Conservation (phyloP, 2,113 vertebrate species). For the Copsychus sechellarum region DNA sequence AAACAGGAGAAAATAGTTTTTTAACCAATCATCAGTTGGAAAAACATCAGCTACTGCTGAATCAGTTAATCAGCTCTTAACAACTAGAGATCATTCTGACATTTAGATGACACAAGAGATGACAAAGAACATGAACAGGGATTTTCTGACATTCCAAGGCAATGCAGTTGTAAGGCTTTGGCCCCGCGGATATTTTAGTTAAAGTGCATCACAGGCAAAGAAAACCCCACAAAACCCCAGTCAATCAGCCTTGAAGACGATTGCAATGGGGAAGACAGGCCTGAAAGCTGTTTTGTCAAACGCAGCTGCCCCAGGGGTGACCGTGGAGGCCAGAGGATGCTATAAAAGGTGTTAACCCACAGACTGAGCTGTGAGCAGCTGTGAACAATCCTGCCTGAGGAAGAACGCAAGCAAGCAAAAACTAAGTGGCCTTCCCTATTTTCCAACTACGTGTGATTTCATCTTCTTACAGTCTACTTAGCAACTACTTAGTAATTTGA, state of each 20-base stretch:
- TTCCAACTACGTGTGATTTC: neutral
- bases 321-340: neutral
- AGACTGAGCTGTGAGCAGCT: neutral
- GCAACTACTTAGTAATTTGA: neutral
- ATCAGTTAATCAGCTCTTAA: neutral
- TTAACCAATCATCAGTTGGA: neutral
- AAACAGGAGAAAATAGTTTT: neutral
- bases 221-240: neutral
- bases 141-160: neutral
- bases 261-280: neutral
- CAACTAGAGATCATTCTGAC: neutral
- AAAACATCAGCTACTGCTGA: neutral
- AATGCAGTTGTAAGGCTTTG: neutral
- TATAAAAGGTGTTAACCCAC: too few species aligned
- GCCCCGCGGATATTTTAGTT: neutral
- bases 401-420: neutral
- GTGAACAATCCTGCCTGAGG: rapidly evolving
- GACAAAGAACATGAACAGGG: neutral
- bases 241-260: neutral
- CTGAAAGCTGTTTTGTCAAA: neutral
- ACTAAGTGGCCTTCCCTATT: neutral
- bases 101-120: neutral
- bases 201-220: neutral
- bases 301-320: neutral
- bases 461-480: neutral